Percentiles rank a stretch among this genome's conserved stretches.
Conservation (phyloP, 2,113 vertebrate species). For the Gobiocypris rarus region DNA sequence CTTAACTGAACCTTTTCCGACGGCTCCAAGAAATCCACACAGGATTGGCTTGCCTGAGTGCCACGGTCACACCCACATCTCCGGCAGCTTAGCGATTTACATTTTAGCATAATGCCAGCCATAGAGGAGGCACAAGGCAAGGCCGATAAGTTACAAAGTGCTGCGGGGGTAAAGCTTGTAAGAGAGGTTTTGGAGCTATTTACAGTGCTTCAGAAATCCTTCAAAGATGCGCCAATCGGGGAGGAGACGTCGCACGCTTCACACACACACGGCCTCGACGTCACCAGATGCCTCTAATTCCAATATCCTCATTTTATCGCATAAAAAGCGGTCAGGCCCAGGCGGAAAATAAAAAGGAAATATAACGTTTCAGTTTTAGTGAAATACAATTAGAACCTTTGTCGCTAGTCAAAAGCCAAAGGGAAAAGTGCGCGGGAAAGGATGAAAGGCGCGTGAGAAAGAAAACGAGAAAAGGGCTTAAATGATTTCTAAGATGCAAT, state of each 20-base stretch:
- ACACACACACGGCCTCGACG: slow-evolving; percentile 76
- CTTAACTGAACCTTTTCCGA: slow-evolving; percentile 5
- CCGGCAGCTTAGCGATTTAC: slow-evolving; percentile 82
- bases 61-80: slow-evolving; percentile 79
- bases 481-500: slow-evolving; percentile 78
- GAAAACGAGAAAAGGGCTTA: slow-evolving; percentile 60
- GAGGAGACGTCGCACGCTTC: slow-evolving; percentile 78
- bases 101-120: slow-evolving; percentile 83
- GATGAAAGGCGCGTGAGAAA: slow-evolving; percentile 38
- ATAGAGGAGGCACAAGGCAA: slow-evolving; percentile 81
- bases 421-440: slow-evolving; percentile 52
- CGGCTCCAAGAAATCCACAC: slow-evolving; percentile 43
- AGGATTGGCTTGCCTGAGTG: slow-evolving; percentile 76
- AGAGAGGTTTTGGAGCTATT: slow-evolving; percentile 84
- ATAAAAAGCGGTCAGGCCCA: slow-evolving; percentile 26
- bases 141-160: slow-evolving; percentile 84
- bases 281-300: slow-evolving; percentile 78
- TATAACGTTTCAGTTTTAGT: slow-evolving; percentile 41
- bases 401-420: slow-evolving; percentile 63
- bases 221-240: slow-evolving; percentile 78
- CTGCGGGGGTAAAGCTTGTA: slow-evolving; percentile 81
- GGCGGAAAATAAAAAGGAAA: not conserved
- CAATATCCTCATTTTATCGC: slow-evolving; percentile 73
- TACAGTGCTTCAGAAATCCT: slow-evolving; percentile 80
- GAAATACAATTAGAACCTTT: slow-evolving; percentile 59